A percentile compares a stretch with the other conserved stretches of the same genome.
These are phyloP conservation scores for Augochlora pura DNA, from an alignment of 1,140 invertebrate species.

Conservation along the genomic window DNA sequence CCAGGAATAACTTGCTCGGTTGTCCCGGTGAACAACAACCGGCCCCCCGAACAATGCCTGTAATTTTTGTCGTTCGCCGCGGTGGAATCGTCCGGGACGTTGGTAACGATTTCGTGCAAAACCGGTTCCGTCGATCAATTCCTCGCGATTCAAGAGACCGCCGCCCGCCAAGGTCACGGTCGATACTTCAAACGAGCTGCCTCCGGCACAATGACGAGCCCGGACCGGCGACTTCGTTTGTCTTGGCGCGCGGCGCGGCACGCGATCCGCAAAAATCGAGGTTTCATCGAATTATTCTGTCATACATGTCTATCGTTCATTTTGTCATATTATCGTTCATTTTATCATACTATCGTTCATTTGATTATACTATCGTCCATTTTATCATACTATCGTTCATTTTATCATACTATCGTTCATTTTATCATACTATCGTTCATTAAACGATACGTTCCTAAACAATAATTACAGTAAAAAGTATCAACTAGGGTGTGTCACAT, in stretches of 20 bases:
- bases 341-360: too few relatives aligned
- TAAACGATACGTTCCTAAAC: too few relatives aligned
- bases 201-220: background rate
- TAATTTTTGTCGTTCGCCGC: background rate
- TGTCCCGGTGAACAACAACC: too few relatives aligned
- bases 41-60: background rate
- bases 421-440: too few relatives aligned
- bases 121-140: constrained; percentile 5
- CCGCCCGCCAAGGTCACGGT: constrained; percentile 7
- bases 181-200: background rate
- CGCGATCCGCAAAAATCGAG: background rate
- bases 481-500: too few relatives aligned
- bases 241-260: background rate
- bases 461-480: too few relatives aligned
- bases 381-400: too few relatives aligned
- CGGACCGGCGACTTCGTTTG: background rate
- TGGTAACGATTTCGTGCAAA: background rate
- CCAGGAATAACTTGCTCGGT: too few relatives aligned
- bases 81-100: background rate
- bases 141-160: background rate
- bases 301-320: too few relatives aligned
- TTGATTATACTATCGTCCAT: too few relatives aligned
- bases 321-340: too few relatives aligned
- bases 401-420: too few relatives aligned
- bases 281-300: background rate